Percentiles rank a stretch among this genome's conserved stretches.
These are phyloP conservation scores for Opisthocomus hoazin DNA, from an alignment of 2,113 vertebrate genomes.

Conservation along the genomic window DNA sequence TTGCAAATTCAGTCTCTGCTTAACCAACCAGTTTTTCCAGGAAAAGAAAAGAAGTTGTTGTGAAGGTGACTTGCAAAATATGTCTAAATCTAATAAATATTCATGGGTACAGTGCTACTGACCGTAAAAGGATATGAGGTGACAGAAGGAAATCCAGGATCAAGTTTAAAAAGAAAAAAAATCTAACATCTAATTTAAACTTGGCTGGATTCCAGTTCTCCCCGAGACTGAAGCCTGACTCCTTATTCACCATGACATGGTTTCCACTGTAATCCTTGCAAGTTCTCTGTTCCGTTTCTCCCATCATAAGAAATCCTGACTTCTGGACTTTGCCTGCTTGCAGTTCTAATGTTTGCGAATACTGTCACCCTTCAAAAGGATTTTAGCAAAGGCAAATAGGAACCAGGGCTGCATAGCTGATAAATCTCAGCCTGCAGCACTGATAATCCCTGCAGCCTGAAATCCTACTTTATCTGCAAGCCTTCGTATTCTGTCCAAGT, in stretches of 20 bases:
- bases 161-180: not conserved
- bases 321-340: not conserved
- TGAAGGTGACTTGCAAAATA: slow-evolving; percentile 65
- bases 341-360: not conserved
- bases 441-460: not conserved
- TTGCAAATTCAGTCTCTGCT: slow-evolving; percentile 26
- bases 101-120: not conserved
- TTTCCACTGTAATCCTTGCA: not conserved
- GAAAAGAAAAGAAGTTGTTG: slow-evolving; percentile 25
- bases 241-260: not conserved
- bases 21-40: slow-evolving; percentile 57
- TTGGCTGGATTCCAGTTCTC: not conserved
- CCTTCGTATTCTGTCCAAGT: not conserved
- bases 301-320: not conserved
- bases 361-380: not conserved
- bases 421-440: not conserved
- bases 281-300: not conserved
- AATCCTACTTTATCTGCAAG: not conserved
- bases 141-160: slow-evolving; percentile 1
- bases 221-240: not conserved
- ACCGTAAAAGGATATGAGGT: not conserved
- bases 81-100: slow-evolving; percentile 20
- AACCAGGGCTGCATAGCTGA: not conserved
- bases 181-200: not conserved
- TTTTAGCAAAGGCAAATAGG: not conserved